These are phyloP conservation scores for Vipera ursinii DNA, from an alignment of 2,797 vertebrate genomes.

Conservation along the genomic window DNA sequence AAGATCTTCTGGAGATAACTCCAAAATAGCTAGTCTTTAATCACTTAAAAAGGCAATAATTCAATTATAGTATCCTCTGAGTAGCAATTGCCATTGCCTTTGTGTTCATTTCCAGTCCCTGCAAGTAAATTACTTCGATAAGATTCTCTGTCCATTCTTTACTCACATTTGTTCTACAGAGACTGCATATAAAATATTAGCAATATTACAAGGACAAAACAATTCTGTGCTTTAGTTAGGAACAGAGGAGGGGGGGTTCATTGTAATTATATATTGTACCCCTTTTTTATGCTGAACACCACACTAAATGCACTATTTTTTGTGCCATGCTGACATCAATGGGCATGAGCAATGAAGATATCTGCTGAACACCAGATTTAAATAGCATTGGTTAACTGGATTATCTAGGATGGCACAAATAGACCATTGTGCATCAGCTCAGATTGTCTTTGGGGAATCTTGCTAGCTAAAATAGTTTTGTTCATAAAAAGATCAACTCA, in stretches of 20 bases:
- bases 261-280: conserved; percentile 46
- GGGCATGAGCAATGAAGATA: conserved; percentile 8
- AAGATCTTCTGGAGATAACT: conserved; percentile 70
- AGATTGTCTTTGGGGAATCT: conserved; percentile 43
- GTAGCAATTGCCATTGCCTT: conserved; percentile 69
- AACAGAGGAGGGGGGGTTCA: conserved; percentile 40
- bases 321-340: conserved; percentile 12
- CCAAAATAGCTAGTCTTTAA: conserved; percentile 73
- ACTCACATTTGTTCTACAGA: conserved; percentile 37
- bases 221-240: conserved; percentile 59
- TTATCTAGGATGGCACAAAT: conserved; percentile 32
- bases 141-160: conserved; percentile 47
- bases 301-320: neutral
- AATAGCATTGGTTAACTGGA: conserved; percentile 10
- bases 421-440: conserved; percentile 1
- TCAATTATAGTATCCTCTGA: conserved; percentile 70
- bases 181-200: conserved; percentile 68
- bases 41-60: conserved; percentile 79
- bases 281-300: conserved; percentile 25
- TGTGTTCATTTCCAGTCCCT: conserved; percentile 69
- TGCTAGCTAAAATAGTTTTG: conserved; percentile 49
- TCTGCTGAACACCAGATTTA: neutral
- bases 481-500: conserved; percentile 42
- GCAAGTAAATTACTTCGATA: conserved; percentile 76
- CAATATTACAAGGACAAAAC: conserved; percentile 69